A percentile compares a stretch with the other conserved stretches of the same genome.
Evolutionary conservation across 2,888 invertebrate species (phyloP).

Genomic region (Acleris literana): DNA sequence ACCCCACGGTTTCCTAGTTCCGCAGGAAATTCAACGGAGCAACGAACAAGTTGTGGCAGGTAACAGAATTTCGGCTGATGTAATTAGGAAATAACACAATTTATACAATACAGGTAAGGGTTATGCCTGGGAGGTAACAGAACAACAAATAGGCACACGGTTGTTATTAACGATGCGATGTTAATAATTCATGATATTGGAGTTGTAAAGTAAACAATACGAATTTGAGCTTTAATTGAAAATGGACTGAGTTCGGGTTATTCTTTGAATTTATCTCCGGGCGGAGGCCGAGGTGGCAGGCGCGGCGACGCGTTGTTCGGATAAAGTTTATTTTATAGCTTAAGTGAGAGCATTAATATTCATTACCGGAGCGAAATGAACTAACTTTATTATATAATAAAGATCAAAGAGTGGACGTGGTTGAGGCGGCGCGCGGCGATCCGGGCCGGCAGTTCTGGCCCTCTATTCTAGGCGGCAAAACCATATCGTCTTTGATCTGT

Average conservation of each 20-base stretch:
- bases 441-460: background rate
- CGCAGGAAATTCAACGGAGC: slow-evolving; percentile 27
- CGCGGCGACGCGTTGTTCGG: slow-evolving; percentile 71
- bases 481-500: too few relatives aligned
- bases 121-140: slow-evolving; percentile 48
- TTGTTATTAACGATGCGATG: slow-evolving; percentile 57
- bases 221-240: slow-evolving; percentile 76
- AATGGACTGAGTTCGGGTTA: slow-evolving; percentile 71
- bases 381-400: slow-evolving; percentile 80
- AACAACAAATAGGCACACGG: slow-evolving; percentile 54
- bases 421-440: slow-evolving; percentile 44
- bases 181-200: slow-evolving; percentile 72
- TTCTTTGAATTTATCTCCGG: slow-evolving; percentile 77
- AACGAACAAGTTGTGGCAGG: slow-evolving; percentile 34
- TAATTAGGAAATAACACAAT: slow-evolving; percentile 36
- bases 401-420: slow-evolving; percentile 65
- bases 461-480: too few relatives aligned
- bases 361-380: slow-evolving; percentile 79
- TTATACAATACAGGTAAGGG: slow-evolving; percentile 37
- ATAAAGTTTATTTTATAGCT: slow-evolving; percentile 82
- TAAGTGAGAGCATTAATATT: slow-evolving; percentile 81
- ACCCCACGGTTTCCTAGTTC: slow-evolving; percentile 29
- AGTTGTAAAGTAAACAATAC: slow-evolving; percentile 69
- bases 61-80: slow-evolving; percentile 35
- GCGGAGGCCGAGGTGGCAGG: slow-evolving; percentile 59